Evolutionary conservation across 2,113 vertebrate species (phyloP), one percentile per base, ranked within the genome.

Genomic region (Rhadina sibilatrix): DNA sequence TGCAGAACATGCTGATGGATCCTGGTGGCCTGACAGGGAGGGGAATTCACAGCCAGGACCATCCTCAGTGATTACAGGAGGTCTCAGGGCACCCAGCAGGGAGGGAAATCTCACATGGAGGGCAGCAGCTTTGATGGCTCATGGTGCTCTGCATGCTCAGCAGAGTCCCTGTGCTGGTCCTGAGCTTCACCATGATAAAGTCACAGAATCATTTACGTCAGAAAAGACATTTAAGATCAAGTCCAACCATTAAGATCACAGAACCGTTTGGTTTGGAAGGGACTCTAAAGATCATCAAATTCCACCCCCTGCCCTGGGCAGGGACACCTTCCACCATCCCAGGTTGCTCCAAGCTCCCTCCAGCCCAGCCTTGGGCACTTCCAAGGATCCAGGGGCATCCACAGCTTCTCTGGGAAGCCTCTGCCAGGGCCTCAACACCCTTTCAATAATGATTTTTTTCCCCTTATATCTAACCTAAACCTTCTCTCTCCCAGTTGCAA

Each of bases 61-160:
- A 71, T 19, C 44, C 60, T 38, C 23, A 18, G 22, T 11, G 27
- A 12, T 49, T 38, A 44, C 17, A 22, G 0, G 3, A 76, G 33
- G 37, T 42, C 21, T 33, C 16, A 1, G 2, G 6, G 31, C 40
- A 75, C 8, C 1, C 2, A 2, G 9, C 0, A 0, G 5, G n/a
- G 24, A 61, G 10, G 19, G 20, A 56, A 75, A 25, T 12, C 30
- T 23, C 23, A 9, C 7, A 4, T 2, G 0, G 3, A 68, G 8
- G 23, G 46, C 28, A 61, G 28, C 4, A 33, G 30, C 15, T 20
- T 27, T 49, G 65, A 79, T 1, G 2, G 77, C 42, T 8, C 9
- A 0, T 5, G 40, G 9, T 2, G 1, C 25, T 83, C 16, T 37
- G 4, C 5, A 6, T 7, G 22, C 42, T 64, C 59, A 57, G 20